Conservation (phyloP, 2,113 vertebrate genomes). For the Scortum barcoo region DNA sequence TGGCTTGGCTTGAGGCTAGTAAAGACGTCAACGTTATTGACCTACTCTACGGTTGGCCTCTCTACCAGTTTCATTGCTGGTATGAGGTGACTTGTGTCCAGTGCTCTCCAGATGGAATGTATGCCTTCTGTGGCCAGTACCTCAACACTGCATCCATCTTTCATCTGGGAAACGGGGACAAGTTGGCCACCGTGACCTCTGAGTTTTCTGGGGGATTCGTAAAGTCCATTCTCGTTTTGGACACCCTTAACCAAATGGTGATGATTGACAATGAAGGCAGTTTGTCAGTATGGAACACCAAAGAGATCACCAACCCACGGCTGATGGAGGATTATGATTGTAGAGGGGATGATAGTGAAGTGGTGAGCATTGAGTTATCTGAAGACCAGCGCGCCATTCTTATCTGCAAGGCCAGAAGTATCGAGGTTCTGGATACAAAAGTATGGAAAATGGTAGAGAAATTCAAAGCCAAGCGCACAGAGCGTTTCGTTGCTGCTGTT, state of each 20-base stretch:
- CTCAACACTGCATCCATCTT: slow-evolving; percentile 96
- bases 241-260: slow-evolving; percentile 95
- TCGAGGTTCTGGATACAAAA: slow-evolving; percentile 94
- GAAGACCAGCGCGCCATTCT: slow-evolving; percentile 98
- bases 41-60: slow-evolving; percentile 95
- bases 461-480: slow-evolving; percentile 95
- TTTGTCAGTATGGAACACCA: slow-evolving; percentile 96
- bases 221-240: slow-evolving; percentile 95
- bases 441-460: slow-evolving; percentile 98
- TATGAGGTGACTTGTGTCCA: slow-evolving; percentile 98
- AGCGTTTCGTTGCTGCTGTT: slow-evolving; percentile 94
- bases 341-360: slow-evolving; percentile 93
- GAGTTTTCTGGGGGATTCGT: slow-evolving; percentile 98
- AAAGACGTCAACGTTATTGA: slow-evolving; percentile 98
- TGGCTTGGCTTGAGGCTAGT: slow-evolving; percentile 98
- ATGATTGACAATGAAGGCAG: slow-evolving; percentile 98
- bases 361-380: slow-evolving; percentile 94
- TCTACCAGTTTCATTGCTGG: slow-evolving; percentile 99
- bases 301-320: slow-evolving; percentile 93
- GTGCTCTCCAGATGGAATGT: slow-evolving; percentile 94
- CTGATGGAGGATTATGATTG: slow-evolving; percentile 98
- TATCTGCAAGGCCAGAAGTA: slow-evolving; percentile 95
- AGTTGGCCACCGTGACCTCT: slow-evolving; percentile 94
- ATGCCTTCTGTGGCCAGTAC: slow-evolving; percentile 98
- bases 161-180: slow-evolving; percentile 95